Conservation (phyloP, 2,113 vertebrate genomes). For the Falco punctatus region DNA sequence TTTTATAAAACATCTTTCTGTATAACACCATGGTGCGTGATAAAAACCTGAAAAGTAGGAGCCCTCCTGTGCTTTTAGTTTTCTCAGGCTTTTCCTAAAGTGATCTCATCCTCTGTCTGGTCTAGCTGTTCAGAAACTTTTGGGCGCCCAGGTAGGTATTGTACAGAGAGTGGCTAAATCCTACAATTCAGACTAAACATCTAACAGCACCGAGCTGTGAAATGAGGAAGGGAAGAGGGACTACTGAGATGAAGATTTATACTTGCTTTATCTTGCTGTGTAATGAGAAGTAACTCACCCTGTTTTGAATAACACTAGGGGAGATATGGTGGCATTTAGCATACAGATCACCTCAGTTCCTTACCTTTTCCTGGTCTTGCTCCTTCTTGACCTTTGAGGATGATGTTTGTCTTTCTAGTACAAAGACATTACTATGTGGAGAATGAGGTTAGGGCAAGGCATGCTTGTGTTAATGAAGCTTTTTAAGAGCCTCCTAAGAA, state of each 20-base stretch:
- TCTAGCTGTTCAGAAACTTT: neutral
- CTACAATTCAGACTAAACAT: neutral
- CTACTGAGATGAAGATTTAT: neutral
- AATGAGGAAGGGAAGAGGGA: neutral
- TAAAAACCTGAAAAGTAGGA: neutral
- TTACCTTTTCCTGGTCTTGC: neutral
- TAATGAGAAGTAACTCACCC: neutral
- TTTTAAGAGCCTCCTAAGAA: neutral
- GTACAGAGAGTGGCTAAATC: neutral
- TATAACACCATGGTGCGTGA: accelerated
- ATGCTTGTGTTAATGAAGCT: neutral
- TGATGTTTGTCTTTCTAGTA: neutral
- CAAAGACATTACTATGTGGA: neutral
- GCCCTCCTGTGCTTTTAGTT: constrained; percentile 10
- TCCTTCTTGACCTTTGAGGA: neutral
- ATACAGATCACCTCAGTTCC: neutral
- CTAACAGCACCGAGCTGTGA: neutral
- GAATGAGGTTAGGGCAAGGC: neutral
- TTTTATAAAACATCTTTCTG: neutral
- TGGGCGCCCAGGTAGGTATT: neutral
- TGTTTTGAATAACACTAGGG: neutral
- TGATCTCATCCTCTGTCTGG: neutral
- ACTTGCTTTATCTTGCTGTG: neutral
- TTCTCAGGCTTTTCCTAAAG: neutral
- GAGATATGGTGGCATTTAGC: neutral